Percentiles rank a stretch among this genome's conserved stretches.
Evolutionary conservation across 2,113 vertebrate species (phyloP).

Genomic region (Poeciliopsis occidentalis): DNA sequence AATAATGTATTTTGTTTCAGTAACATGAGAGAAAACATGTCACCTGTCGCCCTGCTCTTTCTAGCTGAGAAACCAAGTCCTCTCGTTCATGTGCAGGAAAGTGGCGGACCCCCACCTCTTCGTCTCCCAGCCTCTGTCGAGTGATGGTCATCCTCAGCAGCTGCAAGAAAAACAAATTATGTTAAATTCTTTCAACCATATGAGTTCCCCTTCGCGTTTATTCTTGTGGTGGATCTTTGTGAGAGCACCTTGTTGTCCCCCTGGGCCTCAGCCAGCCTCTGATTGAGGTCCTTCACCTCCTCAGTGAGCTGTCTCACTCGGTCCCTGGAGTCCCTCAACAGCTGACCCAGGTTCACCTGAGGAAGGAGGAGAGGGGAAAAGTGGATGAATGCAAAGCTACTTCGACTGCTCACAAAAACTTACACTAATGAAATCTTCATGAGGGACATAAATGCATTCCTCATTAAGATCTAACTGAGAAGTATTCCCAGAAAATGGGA

Average conservation of each 20-base stretch:
- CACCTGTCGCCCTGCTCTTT: conserved; percentile 91
- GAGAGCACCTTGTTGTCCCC: conserved; percentile 94
- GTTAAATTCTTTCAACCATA: neutral
- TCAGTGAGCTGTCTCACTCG: conserved; percentile 86
- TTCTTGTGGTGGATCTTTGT: neutral
- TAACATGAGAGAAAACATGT: neutral
- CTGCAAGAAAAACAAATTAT: conserved; percentile 65
- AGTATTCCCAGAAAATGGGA: neutral
- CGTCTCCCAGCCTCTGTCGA: conserved; percentile 93
- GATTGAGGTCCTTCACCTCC: conserved; percentile 93
- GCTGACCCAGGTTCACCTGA: conserved; percentile 92
- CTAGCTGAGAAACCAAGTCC: conserved; percentile 90
- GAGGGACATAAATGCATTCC: neutral
- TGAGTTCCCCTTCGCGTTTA: neutral
- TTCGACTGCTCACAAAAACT: neutral
- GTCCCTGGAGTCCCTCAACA: conserved; percentile 90
- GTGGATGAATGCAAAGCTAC: too few species aligned
- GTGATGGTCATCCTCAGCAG: conserved; percentile 98
- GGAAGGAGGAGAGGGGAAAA: conserved; percentile 4
- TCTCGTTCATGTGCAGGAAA: conserved; percentile 95
- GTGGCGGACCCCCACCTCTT: conserved; percentile 91
- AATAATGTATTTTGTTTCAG: neutral
- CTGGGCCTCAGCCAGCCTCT: conserved; percentile 91
- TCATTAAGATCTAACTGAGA: neutral
- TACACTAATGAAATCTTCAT: neutral